These are phyloP conservation scores for Apotomis capreana DNA, from an alignment of 2,888 invertebrate genomes.

Conservation along the genomic window DNA sequence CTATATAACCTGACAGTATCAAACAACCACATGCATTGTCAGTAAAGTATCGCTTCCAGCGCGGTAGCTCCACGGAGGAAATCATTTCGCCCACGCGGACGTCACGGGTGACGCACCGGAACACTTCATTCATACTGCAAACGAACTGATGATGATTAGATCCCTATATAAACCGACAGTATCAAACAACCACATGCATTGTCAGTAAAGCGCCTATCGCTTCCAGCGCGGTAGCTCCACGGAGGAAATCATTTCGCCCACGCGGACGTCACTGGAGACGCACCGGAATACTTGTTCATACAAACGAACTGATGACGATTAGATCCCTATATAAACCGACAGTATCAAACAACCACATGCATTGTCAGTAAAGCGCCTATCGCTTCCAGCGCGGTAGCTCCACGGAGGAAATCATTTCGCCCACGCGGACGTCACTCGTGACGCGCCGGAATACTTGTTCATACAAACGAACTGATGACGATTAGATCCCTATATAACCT, in stretches of 20 bases:
- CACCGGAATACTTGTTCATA: conserved; percentile 39
- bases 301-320: background rate
- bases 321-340: background rate
- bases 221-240: conserved; percentile 36
- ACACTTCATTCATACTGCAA: conserved; percentile 35
- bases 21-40: background rate
- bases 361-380: conserved; percentile 28
- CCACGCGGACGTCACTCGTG: conserved; percentile 41
- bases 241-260: conserved; percentile 42
- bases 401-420: conserved; percentile 39
- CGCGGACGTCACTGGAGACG: conserved; percentile 42
- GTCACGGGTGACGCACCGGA: conserved; percentile 43
- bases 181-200: background rate
- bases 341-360: background rate
- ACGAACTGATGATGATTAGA: background rate
- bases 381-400: conserved; percentile 38
- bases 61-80: conserved; percentile 32
- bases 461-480: conserved; percentile 4
- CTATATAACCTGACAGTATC: background rate
- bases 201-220: conserved; percentile 31
- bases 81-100: conserved; percentile 41
- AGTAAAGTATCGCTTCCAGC: conserved; percentile 40
- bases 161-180: background rate
- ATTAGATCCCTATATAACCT: background rate
- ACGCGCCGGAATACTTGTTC: conserved; percentile 43